Base-by-base conservation (phyloP, 2,888 invertebrate genomes). In the Mimachlamys varia region DNA sequence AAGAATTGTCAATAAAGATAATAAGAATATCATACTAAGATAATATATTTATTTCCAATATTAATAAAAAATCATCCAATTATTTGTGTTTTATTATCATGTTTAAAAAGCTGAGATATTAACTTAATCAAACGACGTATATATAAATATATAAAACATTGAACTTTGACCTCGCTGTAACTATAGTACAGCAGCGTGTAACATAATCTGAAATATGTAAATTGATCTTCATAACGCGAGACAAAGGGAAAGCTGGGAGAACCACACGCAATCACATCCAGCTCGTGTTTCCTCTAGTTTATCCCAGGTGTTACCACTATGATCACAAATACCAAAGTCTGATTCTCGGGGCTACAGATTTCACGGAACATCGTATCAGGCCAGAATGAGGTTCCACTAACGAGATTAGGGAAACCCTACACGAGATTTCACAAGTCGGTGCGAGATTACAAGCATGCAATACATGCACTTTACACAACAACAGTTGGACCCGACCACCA, bases 401-500 rank as follows among this genome's bases (percentile, higher is more conserved):
- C 76, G 33, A 76, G 76, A 76, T 76, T 76, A 76, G 27, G 76
- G 76, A 76, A 76, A 76, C 76, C 76, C 76, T 33, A 76, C 33
- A 76, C 76, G 33, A 76, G 76, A 76, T 76, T 76, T 76, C 76
- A 76, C 76, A 76, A 76, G 33, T 76, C 33, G 27, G 33, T 76
- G 76, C 33, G 76, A 76, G 76, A 76, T 76, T 76, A 76, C 76
- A 33, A 76, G 76, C 76, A 76, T 76, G 76, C 76, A 33, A 76
- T 76, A 12, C 76, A 33, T 76, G 76, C 33, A 33, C 33, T 76
- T 76, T 33, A 76, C 76, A 76, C 76, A 76, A 76, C 27, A 33
- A 33, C 27, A 22, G 76, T 76, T 27, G 10, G 27, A 76, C 12
- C 4, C 13, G 53, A 17, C 3, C 3, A 17, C 53, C 19, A 53